Evolutionary conservation across 1,140 invertebrate species (phyloP).

Genomic region (Brachionus angularis): DNA sequence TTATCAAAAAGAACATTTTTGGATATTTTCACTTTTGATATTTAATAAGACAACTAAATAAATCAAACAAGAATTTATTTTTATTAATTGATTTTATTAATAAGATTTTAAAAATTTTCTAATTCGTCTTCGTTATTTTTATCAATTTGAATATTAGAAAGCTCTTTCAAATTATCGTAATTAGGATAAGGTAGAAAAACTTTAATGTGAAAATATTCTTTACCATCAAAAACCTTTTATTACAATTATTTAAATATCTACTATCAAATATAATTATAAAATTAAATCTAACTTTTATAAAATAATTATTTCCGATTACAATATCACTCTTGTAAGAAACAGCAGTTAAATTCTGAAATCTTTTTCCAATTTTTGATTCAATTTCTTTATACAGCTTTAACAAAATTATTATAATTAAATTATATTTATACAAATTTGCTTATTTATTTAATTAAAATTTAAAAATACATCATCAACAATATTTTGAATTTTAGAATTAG

Average conservation of each 20-base stretch:
- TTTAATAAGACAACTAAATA: too few relatives aligned
- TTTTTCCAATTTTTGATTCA: not conserved
- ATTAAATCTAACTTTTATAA: slow-evolving; percentile 40
- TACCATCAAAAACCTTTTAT: not conserved
- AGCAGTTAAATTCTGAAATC: not conserved
- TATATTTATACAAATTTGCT: too few relatives aligned
- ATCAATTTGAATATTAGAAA: not conserved
- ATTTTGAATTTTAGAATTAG: too few relatives aligned
- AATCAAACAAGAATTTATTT: not conserved
- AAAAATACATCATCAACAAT: too few relatives aligned
- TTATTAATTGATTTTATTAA: not conserved
- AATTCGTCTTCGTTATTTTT: slow-evolving; percentile 24
- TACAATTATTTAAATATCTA: not conserved
- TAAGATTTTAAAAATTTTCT: slow-evolving; percentile 17
- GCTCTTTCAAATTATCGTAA: not conserved
- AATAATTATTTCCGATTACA: slow-evolving; percentile 38
- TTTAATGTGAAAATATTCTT: slow-evolving; percentile 27
- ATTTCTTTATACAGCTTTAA: slow-evolving; percentile 22
- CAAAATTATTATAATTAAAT: not conserved
- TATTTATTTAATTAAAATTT: too few relatives aligned
- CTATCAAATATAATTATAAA: not conserved
- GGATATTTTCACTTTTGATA: too few relatives aligned
- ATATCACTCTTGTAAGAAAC: slow-evolving; percentile 18
- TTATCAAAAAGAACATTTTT: too few relatives aligned
- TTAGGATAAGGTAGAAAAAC: slow-evolving; percentile 24